Conservation (phyloP, 30 jellyfish, hydroid and myxozoan genomes). For the Hydra vulgaris region DNA sequence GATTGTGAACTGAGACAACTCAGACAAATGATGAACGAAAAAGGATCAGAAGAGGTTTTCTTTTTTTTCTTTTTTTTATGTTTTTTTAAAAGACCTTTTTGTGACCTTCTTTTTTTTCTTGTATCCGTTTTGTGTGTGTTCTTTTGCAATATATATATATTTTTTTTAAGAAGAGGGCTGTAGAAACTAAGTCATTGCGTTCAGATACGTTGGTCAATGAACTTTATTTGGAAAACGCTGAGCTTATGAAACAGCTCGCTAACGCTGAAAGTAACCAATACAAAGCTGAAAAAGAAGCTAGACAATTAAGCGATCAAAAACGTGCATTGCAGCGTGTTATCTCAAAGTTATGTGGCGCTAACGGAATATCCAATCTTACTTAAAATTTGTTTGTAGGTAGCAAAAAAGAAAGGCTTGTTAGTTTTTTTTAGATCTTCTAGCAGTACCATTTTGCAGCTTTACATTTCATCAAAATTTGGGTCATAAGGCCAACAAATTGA, state of each 20-base stretch:
- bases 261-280: slow-evolving; percentile 60
- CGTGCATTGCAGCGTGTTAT: slow-evolving; percentile 93
- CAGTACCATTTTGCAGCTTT: not conserved
- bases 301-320: slow-evolving; percentile 73
- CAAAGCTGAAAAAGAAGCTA: slow-evolving; percentile 66
- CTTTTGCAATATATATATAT: not conserved
- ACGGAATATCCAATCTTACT: slow-evolving; percentile 39
- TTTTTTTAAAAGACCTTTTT: no score
- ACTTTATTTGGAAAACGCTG: slow-evolving; percentile 78
- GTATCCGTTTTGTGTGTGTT: not conserved
- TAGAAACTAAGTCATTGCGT: slow-evolving; percentile 71
- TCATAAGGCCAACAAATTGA: no score
- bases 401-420: not conserved
- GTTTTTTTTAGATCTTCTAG: not conserved
- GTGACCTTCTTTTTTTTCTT: no score
- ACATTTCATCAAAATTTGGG: no score
- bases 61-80: no score
- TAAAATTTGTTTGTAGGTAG: not conserved
- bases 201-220: slow-evolving; percentile 77
- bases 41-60: slow-evolving; percentile 15
- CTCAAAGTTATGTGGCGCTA: slow-evolving; percentile 84
- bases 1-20: slow-evolving; percentile 48
- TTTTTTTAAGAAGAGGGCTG: slow-evolving; percentile 35
- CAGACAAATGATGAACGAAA: slow-evolving; percentile 46
- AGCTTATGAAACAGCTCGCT: slow-evolving; percentile 58